Base-by-base conservation (phyloP, 2,888 invertebrate species). In the Stenolophus ochropezus region DNA sequence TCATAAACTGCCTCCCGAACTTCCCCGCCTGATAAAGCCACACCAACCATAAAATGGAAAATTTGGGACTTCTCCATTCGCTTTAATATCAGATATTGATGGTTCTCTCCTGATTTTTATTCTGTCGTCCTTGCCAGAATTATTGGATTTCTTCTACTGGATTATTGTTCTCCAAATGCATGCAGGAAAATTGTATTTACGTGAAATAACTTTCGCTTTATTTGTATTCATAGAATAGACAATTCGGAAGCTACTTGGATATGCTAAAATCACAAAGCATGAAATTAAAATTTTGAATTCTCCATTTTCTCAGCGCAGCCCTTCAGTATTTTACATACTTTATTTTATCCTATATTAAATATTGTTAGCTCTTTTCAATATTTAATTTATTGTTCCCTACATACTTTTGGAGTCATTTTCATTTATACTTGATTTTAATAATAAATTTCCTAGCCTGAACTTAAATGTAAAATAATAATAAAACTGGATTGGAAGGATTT, bases 11-110 rank as follows among this genome's bases (percentile, higher is more conserved):
- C 74, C 74, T 81, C 23, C 74, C 82, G 83, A 83, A 83, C 33
- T 11, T 18, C 25, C 23, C 61, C 25, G 5, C 61, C 27, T 86
- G 86, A 86, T 86, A 87, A 86, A 86, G 86, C 87, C 86, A 85
- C 86, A 86, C 83, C 83, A 85, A 84, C 85, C 84, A 85, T 87
- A 87, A 87, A 87, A 86, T 85, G 85, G 85, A 85, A 86, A 86
- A 86, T 85, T 86, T 84, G 82, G 83, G 83, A 84, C 82, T 83
- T 27, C 25, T 23, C 78, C 74, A 47, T 74, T 81, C 27, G 23
- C 21, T 81, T 81, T 81, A 81, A 81, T 81, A 81, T 81, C 56
- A 74, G 81, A 74, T 81, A 81, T 81, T 81, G 81, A 81, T 81
- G 81, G 79, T 16, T 69, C 42, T 18, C 42, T 33, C 33, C 69